Percentiles rank a stretch among this genome's conserved stretches.
Conservation (phyloP, 2,888 invertebrate genomes). For the Macroteleia sp. region DNA sequence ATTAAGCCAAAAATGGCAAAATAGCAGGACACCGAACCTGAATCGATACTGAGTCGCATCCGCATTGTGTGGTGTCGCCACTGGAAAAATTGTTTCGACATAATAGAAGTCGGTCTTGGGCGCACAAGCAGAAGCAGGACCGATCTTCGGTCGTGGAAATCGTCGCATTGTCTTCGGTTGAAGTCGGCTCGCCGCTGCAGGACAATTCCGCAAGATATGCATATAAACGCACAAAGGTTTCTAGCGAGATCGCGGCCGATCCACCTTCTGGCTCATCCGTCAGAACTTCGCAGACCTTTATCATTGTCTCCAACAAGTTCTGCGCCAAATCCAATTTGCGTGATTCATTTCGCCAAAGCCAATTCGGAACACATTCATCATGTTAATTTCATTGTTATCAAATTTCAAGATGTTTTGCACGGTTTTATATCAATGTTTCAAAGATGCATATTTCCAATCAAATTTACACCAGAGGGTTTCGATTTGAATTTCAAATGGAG, state of each 20-base stretch:
- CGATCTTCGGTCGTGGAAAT: conserved; percentile 10
- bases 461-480: too few relatives aligned
- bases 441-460: too few relatives aligned
- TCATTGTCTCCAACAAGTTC: conserved; percentile 91
- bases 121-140: conserved; percentile 21
- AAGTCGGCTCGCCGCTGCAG: conserved; percentile 69
- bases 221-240: conserved; percentile 86
- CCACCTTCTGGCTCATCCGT: conserved; percentile 94
- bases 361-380: too few relatives aligned
- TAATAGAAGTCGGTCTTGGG: conserved; percentile 19
- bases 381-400: too few relatives aligned
- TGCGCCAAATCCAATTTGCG: conserved; percentile 76
- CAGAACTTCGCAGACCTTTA: conserved; percentile 90
- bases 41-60: conserved; percentile 3
- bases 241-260: conserved; percentile 88
- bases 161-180: conserved; percentile 34
- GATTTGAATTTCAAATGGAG: too few relatives aligned
- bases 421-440: too few relatives aligned
- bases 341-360: conserved; percentile 55
- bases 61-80: conserved; percentile 15
- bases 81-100: conserved; percentile 22
- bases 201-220: conserved; percentile 76
- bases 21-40: background rate
- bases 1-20: conserved; percentile 2
- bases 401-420: too few relatives aligned